Percentiles rank a stretch among this genome's conserved stretches.
phyloP scores from a whole-genome alignment of 2,888 invertebrate genomes.

The Hirudinaria manillensis region DNA sequence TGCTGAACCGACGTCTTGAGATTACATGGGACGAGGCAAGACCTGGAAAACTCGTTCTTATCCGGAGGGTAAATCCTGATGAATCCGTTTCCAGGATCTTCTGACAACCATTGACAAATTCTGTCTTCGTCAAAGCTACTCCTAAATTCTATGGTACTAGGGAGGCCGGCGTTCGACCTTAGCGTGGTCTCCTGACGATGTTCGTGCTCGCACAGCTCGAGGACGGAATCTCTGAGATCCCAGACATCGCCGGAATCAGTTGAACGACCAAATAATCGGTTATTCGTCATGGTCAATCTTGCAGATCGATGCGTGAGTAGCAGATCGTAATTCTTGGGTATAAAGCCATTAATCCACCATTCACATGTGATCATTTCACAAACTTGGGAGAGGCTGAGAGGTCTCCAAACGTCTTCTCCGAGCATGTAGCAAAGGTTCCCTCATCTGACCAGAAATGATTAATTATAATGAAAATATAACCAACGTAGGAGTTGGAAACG shows the following conservation, averaged over 20 bases:
- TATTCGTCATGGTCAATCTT: slow-evolving; percentile 35
- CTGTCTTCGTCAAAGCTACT: slow-evolving; percentile 35
- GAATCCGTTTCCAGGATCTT: slow-evolving; percentile 50
- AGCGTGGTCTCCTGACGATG: slow-evolving; percentile 30
- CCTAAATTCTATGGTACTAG: background rate
- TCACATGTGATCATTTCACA: slow-evolving; percentile 31
- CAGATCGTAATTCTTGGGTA: slow-evolving; percentile 8
- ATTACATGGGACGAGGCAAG: slow-evolving; percentile 51
- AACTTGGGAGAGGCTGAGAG: background rate
- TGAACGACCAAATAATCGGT: slow-evolving; percentile 6
- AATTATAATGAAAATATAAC: too few species aligned
- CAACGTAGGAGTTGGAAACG: too few species aligned
- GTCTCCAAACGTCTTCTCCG: background rate
- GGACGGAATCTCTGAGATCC: slow-evolving; percentile 52
- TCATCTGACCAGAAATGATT: background rate
- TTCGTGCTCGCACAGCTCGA: slow-evolving; percentile 44
- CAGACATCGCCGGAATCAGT: slow-evolving; percentile 49
- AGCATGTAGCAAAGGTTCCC: background rate
- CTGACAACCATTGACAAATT: slow-evolving; percentile 46
- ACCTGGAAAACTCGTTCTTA: slow-evolving; percentile 40
- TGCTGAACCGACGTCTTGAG: slow-evolving; percentile 51
- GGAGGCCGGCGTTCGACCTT: background rate
- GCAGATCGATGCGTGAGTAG: slow-evolving; percentile 38
- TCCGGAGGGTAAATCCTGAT: slow-evolving; percentile 51
- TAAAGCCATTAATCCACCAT: slow-evolving; percentile 39